Base-by-base conservation (phyloP, 2,888 invertebrate species). In the Noctua comes region DNA sequence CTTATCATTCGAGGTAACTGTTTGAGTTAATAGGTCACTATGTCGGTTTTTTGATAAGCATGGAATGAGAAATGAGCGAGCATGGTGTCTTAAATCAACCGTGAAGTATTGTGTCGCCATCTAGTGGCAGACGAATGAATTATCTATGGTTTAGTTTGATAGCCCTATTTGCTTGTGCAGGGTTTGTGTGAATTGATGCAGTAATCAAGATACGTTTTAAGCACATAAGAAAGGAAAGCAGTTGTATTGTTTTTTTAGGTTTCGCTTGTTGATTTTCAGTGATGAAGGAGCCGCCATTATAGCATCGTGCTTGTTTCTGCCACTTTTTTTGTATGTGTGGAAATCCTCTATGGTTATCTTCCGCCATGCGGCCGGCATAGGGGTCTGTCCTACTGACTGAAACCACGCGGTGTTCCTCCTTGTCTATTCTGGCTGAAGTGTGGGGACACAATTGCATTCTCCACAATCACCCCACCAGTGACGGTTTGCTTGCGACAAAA, bases 1-100 rank as follows among this genome's bases (percentile, higher is more conserved):
- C 59, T 71, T 84, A 84, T 77, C 77, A 71, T 54, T 62, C 10
- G 31, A 18, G 27, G 54, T 57, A 74, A 62, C 73, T 70, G 69
- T 72, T 82, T 8, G 16, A n/a, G 43, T 68, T 68, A 75, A 68
- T 86, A 66, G 86, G 86, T 73, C 78, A 84, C 62, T 76, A 43
- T 82, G 78, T 62, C 69, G 64, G 57, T 65, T 64, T 57, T 0
- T 27, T 77, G 86, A 86, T 84, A 84, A 82, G 77, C 8, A 24
- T 6, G 31, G 36, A 43, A 36, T 21, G 21, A 66, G 66, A 43
- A 66, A n/a, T 18, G 65, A 40, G 24, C 2, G 13, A 43, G 51
- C 51, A 68, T 74, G 59, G 62, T 57, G 27, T 40, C 16, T 46
- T 21, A 62, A 65, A 85, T 13, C 2, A 57, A 64, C 86, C 71